Percentiles rank a stretch among this genome's conserved stretches.
Conservation (phyloP, 2,888 invertebrate genomes). For the Asteroscopus sphinx region DNA sequence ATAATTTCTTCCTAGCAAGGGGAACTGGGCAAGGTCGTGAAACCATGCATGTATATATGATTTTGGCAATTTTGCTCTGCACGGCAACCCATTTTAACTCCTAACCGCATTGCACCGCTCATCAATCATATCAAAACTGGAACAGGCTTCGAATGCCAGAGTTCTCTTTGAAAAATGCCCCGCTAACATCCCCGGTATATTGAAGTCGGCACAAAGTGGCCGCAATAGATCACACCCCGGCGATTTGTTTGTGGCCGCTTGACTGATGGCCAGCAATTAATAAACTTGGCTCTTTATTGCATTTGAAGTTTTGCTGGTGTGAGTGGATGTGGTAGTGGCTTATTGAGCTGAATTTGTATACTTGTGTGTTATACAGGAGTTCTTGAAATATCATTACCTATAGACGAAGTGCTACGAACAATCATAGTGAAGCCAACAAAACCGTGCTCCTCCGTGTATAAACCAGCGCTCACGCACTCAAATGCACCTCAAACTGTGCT, state of each 20-base stretch:
- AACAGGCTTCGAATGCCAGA: conserved; percentile 37
- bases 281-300: conserved; percentile 72
- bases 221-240: conserved; percentile 68
- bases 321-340: conserved; percentile 11
- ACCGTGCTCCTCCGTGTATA: no score
- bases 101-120: conserved; percentile 50
- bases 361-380: neutral
- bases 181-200: conserved; percentile 61
- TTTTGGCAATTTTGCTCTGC: no score
- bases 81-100: conserved; percentile 13
- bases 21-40: no score
- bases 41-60: no score
- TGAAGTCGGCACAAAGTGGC: conserved; percentile 70
- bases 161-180: conserved; percentile 54
- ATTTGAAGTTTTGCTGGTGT: conserved; percentile 54
- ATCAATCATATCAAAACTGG: conserved; percentile 53
- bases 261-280: conserved; percentile 75
- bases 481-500: no score
- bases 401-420: no score
- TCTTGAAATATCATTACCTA: no score
- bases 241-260: conserved; percentile 76
- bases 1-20: no score
- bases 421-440: no score
- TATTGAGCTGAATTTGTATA: neutral
- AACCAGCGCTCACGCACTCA: no score